Base-by-base conservation (phyloP, 2,888 invertebrate species). In the Gastracanthus pulcherrimus region DNA sequence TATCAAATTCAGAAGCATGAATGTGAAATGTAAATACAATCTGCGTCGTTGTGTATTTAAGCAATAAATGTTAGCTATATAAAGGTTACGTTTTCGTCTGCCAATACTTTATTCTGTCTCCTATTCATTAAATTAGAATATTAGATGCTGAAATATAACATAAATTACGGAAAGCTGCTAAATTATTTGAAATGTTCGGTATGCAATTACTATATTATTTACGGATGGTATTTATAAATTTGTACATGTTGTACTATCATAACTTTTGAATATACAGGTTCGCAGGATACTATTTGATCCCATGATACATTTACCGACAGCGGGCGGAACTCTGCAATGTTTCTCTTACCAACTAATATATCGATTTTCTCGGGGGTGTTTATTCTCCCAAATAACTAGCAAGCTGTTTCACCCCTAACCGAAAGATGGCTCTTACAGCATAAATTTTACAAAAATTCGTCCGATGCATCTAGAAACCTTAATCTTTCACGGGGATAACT, bases 1-100 rank as follows among this genome's bases (percentile, higher is more conserved):
- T 70, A 69, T 29, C 31, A 11, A 62, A 69, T 60, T 67, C 9
- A 70, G 38, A 23, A 48, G 34, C 26, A 64, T 66, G 51, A 67
- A 69, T 64, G 62, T 16, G 26, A 70, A 36, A 80, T 89, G 88
- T 89, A 89, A 85, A 89, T 89, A 89, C 75, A 87, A 85, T 86
- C 83, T 87, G 83, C 77, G 83, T 86, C 79, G 85, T 87, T 85
- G 86, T 88, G 85, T 87, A 87, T 81, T 87, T 86, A 85, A 87
- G 84, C 84, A 89, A 89, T 89, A 89, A 89, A 89, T 89, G 88
- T 89, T 89, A 88, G 88, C 29, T 83, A 38, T 64, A 58, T 36
- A 62, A 66, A 62, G 23, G 51, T 74, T 67, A 36, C 1, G 23
- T 13, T 23, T 55, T 55, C 2, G 23, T 1, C 55, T 11, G 1